Base-by-base conservation (phyloP, 1,140 invertebrate species). In the Drosophila tsacasi region DNA sequence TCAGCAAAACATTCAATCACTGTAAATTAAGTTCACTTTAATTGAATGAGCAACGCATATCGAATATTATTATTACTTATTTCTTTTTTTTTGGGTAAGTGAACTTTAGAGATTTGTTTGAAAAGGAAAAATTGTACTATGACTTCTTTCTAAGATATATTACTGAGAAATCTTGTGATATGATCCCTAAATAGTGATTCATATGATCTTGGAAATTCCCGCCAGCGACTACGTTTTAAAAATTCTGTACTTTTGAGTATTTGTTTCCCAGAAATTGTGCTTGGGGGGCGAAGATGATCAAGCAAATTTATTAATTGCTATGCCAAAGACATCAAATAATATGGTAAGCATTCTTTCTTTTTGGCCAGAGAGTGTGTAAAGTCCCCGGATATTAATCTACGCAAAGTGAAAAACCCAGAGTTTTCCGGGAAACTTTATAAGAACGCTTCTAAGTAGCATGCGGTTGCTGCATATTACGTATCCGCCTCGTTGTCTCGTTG, bases 1-100 rank as follows among this genome's bases (percentile, higher is more conserved):
- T 80, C 77, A 87, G 72, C 58, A 66, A 83, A 67, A 75, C 44
- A 76, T 87, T 89, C 74, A 87, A 87, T 78, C 81, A 89, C 77
- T 25, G 73, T 87, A 54, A 89, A 87, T 87, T 89, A 87, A 87
- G 78, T 90, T 89, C 30, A 89, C 77, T 83, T 69, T 59, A 84
- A 89, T 84, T 87, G 65, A 89, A 81, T 89, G 63, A 75, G 50
- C 60, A 69, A 32, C 50, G 32, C 64, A 65, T 49, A 62, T 74
- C 35, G 57, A 54, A 50, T 57, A 19, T 55, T 25, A 7, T 25
- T 12, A 32, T 19, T 27, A 10, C 12, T 17, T 27, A 21, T 8
- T 21, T 21, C 1, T 19, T 39, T 5, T 13, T 13, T 37, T 25
- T 37, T 23, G n/a, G 17, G 17, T 23, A 23, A 42, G 9, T 44